Evolutionary conservation across 37 sponge, comb jelly and placozoan species (phyloP), one percentile per base, ranked within the genome.

Genomic region (Beroe ovata): DNA sequence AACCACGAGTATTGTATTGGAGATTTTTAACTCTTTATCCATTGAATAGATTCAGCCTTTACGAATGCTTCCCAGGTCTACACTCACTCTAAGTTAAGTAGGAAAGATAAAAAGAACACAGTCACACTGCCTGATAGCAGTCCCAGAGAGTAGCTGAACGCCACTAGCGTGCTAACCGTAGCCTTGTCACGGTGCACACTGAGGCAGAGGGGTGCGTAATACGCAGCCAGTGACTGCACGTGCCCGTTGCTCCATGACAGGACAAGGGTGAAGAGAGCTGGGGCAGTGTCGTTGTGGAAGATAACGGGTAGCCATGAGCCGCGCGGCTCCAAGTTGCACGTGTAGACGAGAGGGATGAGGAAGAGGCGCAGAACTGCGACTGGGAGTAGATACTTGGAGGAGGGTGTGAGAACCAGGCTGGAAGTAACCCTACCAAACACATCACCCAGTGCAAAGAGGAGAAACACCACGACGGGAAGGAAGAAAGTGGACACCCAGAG

Each of bases 161-260:
- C 22, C 21, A 61, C 6, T 6, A 61, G 28, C 8, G 63, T 61
- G 26, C 63, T 25, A 61, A 25, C 63, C 6, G 3, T 26, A 25
- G 63, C 22, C 28, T 61, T 61, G 8, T 25, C 63, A 20, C 20
- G 4, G 22, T 61, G 22, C 6, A 3, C 28, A 16, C 3, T 6
- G 26, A 61, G 4, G 3, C 6, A 3, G 23, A 22, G 63, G 3
- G 63, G 63, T 6, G 26, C 63, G 63, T 61, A 61, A 4, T 22
- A 25, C 8, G 63, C 63, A 20, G 63, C 63, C 63, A 61, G 63
- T 3, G 63, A 61, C 22, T 26, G 22, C 26, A 61, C 22, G 63
- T 61, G 63, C 3, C 63, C 63, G n/a, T 61, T 61, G 63, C 26
- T 61, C 63, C 63, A 61, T 16, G 63, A 61, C 23, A 61, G 63